Base-by-base conservation (phyloP, 2,888 invertebrate genomes). In the Helobdella robusta region DNA sequence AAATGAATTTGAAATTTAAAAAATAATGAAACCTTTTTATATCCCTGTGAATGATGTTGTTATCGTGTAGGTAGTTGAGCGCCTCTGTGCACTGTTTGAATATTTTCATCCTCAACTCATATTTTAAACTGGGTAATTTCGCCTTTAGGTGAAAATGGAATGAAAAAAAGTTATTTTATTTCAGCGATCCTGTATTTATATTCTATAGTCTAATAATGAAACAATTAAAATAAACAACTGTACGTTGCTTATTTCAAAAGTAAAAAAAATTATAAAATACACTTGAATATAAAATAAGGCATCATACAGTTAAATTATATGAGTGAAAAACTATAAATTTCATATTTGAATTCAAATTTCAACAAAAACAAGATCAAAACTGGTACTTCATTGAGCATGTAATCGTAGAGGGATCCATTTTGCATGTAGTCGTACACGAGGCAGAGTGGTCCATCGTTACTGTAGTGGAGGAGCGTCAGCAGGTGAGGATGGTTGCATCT, bases 11-110 rank as follows among this genome's bases (percentile, higher is more conserved):
- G 36, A 1, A 18, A 59, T 35, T 28, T 25, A 32, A n/a, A 11
- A 5, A n/a, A 59, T 11, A 8, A 11, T 20, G 30, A n/a, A 40
- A 67, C 67, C 67, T 67, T 30, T 67, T 67, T 34, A 67, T 56
- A 35, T 67, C 64, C 30, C 64, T 59, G 56, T 67, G 67, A 8
- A 67, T 59, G n/a, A 67, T 44, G 35, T 67, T 59, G 28, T 62
- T 40, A 6, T 20, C n/a, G 32, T 67, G 64, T 5, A 67, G 60
- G 44, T 67, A 50, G 4, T 28, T 30, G 18, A 67, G 48, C 32
- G 44, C 67, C 36, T 28, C 4, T 23, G 64, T 64, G 35, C 60
- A 59, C 15, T 65, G 59, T 34, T 59, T 20, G 8, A 61, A 59
- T 28, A 67, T 59, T 23, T 20, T 52, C 34, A 67, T 34, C 25